phyloP scores from a whole-genome alignment of 53 echinoderm and acorn worm species.

The Zoroaster sp. region DNA sequence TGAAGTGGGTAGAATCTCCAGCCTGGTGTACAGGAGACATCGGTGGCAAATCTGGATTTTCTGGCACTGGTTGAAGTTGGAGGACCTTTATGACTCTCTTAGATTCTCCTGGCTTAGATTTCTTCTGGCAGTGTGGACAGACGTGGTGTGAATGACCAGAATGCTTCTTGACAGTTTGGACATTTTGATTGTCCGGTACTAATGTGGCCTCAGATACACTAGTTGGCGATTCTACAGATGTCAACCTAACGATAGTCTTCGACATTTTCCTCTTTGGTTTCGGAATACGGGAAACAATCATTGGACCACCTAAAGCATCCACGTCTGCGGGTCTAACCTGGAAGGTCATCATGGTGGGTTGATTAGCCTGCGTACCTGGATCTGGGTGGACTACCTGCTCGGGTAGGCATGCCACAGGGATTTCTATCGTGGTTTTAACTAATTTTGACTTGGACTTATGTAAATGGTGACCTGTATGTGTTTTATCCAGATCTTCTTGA shows the following conservation, averaged over 20 bases:
- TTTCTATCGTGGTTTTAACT: slow-evolving; percentile 37
- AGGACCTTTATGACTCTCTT: slow-evolving; percentile 54
- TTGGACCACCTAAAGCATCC: slow-evolving; percentile 62
- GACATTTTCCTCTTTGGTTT: slow-evolving; percentile 40
- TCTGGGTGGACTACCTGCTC: slow-evolving; percentile 25
- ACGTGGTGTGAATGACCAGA: slow-evolving; percentile 27
- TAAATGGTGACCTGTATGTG: not conserved
- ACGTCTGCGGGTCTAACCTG: slow-evolving; percentile 61
- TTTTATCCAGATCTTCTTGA: not conserved
- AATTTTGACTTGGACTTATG: slow-evolving; percentile 15
- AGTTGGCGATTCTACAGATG: slow-evolving; percentile 54
- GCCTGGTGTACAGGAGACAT: not conserved
- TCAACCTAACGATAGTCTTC: slow-evolving; percentile 60
- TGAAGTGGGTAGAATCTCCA: not conserved
- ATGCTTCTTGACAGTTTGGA: not conserved
- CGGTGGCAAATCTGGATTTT: slow-evolving; percentile 12
- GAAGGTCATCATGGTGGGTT: slow-evolving; percentile 73
- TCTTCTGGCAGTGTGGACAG: slow-evolving; percentile 63
- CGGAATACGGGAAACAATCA: slow-evolving; percentile 67
- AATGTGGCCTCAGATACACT: slow-evolving; percentile 56
- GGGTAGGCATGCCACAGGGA: slow-evolving; percentile 44
- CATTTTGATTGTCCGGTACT: slow-evolving; percentile 3
- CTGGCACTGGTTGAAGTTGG: slow-evolving; percentile 60
- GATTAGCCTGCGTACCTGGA: not conserved
- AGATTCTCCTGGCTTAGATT: slow-evolving; percentile 31